These are phyloP conservation scores for Thumatha senex DNA, from an alignment of 2,888 invertebrate genomes.

Conservation along the genomic window DNA sequence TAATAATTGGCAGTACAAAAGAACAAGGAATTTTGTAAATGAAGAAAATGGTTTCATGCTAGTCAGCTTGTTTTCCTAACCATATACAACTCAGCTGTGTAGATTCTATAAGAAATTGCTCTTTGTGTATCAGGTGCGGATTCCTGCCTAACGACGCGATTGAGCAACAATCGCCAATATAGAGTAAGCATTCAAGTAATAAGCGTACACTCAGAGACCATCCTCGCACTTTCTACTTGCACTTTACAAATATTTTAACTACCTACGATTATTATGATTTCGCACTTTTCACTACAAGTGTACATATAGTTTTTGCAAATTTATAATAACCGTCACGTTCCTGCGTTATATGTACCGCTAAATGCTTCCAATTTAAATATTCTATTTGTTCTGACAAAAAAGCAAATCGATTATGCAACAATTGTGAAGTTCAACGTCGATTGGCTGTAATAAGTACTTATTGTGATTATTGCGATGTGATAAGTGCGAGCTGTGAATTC, in stretches of 20 bases:
- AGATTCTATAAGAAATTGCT: constrained; percentile 47
- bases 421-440: constrained; percentile 9
- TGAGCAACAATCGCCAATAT: constrained; percentile 80
- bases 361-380: constrained; percentile 1
- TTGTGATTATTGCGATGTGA: constrained; percentile 20
- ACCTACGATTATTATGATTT: constrained; percentile 14
- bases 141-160: constrained; percentile 80
- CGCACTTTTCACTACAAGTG: constrained; percentile 32
- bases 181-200: constrained; percentile 73
- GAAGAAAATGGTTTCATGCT: not conserved
- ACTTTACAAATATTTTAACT: constrained; percentile 20
- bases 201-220: constrained; percentile 41
- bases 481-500: constrained; percentile 8
- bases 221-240: constrained; percentile 43
- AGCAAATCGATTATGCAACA: constrained; percentile 8
- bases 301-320: constrained; percentile 17
- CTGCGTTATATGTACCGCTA: constrained; percentile 2
- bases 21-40: not conserved
- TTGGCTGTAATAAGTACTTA: constrained; percentile 13
- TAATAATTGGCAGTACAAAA: not conserved
- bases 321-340: constrained; percentile 15
- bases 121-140: constrained; percentile 78
- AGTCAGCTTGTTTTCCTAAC: constrained; percentile 4
- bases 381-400: constrained; percentile 5
- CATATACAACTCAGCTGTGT: constrained; percentile 18